These are phyloP conservation scores for Protobothrops mucrosquamatus DNA, from an alignment of 2,113 vertebrate genomes.

Conservation along the genomic window DNA sequence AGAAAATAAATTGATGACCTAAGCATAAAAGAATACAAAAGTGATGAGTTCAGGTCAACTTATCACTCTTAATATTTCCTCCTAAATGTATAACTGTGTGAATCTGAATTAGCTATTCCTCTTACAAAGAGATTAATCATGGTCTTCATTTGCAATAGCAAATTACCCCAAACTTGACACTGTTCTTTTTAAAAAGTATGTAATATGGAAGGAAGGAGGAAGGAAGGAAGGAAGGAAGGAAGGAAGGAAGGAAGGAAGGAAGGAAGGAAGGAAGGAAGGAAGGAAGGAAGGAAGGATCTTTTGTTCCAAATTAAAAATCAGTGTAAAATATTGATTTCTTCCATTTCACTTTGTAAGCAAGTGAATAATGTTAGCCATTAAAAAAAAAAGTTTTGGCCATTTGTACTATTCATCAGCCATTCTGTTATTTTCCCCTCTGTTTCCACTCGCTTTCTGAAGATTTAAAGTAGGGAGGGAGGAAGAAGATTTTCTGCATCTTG, in stretches of 20 bases:
- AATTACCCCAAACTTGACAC: background rate
- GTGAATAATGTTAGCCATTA: background rate
- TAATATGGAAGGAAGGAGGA: background rate
- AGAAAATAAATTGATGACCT: background rate
- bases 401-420: background rate
- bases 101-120: constrained; percentile 9
- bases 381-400: background rate
- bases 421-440: background rate
- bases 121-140: background rate
- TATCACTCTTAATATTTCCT: background rate
- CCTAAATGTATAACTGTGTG: background rate
- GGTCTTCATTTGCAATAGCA: background rate
- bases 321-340: background rate
- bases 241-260: background rate
- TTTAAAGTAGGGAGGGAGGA: background rate
- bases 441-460: background rate
- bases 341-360: background rate
- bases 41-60: background rate
- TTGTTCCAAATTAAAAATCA: background rate
- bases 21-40: constrained; percentile 13
- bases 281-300: background rate
- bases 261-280: background rate
- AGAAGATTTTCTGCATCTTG: background rate
- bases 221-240: background rate
- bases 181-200: background rate